Evolutionary conservation across 2,888 invertebrate genomes (phyloP).

Genomic region (Pachymerium ferrugineum): DNA sequence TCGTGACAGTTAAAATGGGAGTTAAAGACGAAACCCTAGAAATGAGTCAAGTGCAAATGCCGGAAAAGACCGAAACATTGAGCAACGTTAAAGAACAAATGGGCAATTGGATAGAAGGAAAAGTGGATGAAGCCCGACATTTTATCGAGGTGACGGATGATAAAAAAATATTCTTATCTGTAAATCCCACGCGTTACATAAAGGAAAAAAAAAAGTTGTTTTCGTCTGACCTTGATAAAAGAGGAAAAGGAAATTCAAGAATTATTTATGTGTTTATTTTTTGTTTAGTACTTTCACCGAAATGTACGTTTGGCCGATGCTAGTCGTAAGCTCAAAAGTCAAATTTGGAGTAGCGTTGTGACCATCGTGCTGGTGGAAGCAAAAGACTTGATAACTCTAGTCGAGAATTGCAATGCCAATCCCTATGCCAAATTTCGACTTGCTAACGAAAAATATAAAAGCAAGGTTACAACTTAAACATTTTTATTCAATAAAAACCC

Average conservation of each 20-base stretch:
- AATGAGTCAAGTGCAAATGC: background rate
- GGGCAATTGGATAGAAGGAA: constrained; percentile 29
- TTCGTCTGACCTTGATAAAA: background rate
- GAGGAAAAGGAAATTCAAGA: background rate
- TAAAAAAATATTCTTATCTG: no score
- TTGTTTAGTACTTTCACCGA: constrained; percentile 35
- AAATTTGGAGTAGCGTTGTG: constrained; percentile 96
- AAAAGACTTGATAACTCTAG: constrained; percentile 78
- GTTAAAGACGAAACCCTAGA: background rate
- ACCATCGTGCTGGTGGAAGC: constrained; percentile 96
- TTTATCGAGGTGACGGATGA: constrained; percentile 30
- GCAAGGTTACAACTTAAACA: constrained; percentile 56
- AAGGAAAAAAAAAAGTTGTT: background rate
- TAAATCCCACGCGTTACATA: no score
- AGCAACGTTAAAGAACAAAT: constrained; percentile 26
- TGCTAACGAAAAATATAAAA: constrained; percentile 96
- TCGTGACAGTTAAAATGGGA: background rate
- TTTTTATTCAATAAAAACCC: background rate
- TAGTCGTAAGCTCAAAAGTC: constrained; percentile 65
- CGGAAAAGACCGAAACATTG: background rate
- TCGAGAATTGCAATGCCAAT: constrained; percentile 81
- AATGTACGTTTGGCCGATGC: constrained; percentile 35
- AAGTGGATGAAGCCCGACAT: background rate
- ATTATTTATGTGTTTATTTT: background rate
- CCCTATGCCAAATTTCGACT: constrained; percentile 95